These are phyloP conservation scores for Ypsolopha scabrella DNA, from an alignment of 2,888 invertebrate genomes.

Conservation along the genomic window DNA sequence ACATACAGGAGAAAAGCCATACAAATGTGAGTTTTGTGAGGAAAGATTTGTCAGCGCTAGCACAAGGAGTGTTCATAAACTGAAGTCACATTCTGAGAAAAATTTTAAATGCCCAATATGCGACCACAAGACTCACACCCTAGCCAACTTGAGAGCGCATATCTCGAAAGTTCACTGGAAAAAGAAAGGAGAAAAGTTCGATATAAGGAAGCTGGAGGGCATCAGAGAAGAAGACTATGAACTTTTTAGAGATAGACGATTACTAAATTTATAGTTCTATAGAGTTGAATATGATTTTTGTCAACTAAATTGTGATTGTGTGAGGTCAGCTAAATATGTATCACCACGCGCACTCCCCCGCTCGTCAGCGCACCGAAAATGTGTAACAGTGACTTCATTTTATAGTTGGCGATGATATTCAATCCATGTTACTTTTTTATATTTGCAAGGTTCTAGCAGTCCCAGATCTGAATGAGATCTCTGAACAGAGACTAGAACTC, in stretches of 20 bases:
- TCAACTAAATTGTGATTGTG: too few relatives aligned
- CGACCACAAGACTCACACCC: slow-evolving; percentile 26
- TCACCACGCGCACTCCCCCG: too few relatives aligned
- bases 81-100: slow-evolving; percentile 27
- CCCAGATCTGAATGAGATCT: too few relatives aligned
- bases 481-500: too few relatives aligned
- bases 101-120: slow-evolving; percentile 28
- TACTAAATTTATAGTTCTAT: not conserved
- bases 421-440: too few relatives aligned
- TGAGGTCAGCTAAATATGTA: too few relatives aligned
- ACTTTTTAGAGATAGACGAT: slow-evolving; percentile 26
- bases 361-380: too few relatives aligned
- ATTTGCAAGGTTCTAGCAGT: too few relatives aligned
- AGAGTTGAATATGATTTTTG: too few relatives aligned
- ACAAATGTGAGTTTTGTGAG: not conserved
- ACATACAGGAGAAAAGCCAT: too few relatives aligned
- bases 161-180: slow-evolving; percentile 35
- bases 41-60: not conserved
- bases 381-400: too few relatives aligned
- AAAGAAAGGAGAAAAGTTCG: slow-evolving; percentile 21
- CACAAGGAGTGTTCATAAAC: slow-evolving; percentile 18
- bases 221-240: slow-evolving; percentile 19
- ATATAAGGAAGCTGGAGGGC: slow-evolving; percentile 22
- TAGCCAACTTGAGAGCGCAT: slow-evolving; percentile 30
- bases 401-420: too few relatives aligned